These are phyloP conservation scores for Tupaia chinensis DNA, from an alignment of 2,113 vertebrate species.

Conservation along the genomic window DNA sequence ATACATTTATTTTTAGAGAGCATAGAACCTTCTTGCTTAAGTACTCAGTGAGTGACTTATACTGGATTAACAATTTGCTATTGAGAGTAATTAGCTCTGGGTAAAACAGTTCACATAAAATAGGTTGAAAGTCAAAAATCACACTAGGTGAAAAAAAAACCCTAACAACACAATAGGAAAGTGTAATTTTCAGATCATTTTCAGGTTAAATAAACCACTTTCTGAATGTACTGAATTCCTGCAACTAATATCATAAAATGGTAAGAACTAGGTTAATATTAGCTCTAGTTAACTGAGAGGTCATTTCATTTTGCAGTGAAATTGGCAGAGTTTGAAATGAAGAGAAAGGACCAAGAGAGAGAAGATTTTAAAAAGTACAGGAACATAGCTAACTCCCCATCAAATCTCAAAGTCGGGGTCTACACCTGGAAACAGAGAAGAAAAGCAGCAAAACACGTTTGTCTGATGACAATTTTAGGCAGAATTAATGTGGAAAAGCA, in stretches of 20 bases:
- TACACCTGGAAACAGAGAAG: neutral
- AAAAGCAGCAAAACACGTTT: neutral
- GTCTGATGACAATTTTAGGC: neutral
- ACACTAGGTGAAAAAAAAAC: neutral
- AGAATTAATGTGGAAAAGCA: neutral
- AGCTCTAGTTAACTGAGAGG: neutral
- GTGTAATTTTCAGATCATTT: neutral
- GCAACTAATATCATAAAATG: neutral
- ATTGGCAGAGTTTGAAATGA: neutral
- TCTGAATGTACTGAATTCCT: neutral
- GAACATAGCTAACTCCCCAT: neutral
- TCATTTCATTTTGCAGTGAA: neutral
- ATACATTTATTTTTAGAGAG: neutral
- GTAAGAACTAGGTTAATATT: neutral
- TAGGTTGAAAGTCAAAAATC: slow-evolving; percentile 15
- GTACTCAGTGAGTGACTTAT: neutral
- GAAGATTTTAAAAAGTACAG: neutral
- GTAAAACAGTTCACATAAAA: slow-evolving; percentile 22
- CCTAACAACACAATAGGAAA: neutral
- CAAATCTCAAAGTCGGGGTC: too few species aligned
- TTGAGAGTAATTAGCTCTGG: neutral
- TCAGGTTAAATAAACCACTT: neutral
- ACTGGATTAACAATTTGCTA: neutral
- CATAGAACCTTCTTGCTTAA: neutral
- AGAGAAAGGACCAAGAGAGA: neutral